Percentiles rank a stretch among this genome's conserved stretches.
phyloP scores from a whole-genome alignment of 2,113 vertebrate species.

The Jacana jacana region DNA sequence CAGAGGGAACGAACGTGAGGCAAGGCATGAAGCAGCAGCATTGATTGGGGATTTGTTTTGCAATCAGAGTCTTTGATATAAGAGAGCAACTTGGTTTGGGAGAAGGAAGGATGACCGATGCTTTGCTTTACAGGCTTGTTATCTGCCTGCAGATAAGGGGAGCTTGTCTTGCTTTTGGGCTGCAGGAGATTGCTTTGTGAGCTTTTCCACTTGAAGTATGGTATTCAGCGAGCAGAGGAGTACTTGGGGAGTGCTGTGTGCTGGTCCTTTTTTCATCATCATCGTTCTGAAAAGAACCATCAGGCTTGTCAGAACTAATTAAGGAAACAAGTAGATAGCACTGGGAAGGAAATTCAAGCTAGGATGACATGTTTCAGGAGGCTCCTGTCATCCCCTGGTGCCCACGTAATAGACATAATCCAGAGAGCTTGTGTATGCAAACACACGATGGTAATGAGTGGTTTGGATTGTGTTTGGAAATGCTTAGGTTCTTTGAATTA shows the following conservation, averaged over 20 bases:
- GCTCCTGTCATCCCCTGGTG: not conserved
- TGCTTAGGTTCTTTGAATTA: not conserved
- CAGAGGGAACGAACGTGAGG: not conserved
- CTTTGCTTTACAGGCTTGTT: not conserved
- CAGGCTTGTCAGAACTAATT: slow-evolving; percentile 53
- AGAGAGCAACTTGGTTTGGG: not conserved
- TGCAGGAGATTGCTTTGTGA: not conserved
- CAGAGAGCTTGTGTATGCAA: not conserved
- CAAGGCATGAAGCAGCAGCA: not conserved
- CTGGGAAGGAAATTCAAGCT: not conserved
- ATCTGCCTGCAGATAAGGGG: not conserved
- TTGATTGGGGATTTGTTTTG: not conserved
- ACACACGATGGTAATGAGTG: not conserved
- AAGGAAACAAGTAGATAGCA: not conserved
- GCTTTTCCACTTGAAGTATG: not conserved
- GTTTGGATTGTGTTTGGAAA: not conserved
- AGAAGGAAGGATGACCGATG: not conserved
- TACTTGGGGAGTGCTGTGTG: not conserved
- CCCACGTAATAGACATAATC: not conserved
- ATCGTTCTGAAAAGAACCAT: slow-evolving; percentile 12
- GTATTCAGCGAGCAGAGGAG: not conserved
- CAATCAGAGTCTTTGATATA: not conserved
- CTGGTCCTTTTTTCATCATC: not conserved
- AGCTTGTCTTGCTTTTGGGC: not conserved
- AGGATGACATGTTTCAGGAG: slow-evolving; percentile 14